phyloP scores from a whole-genome alignment of 1,140 invertebrate genomes.

The Drosophila parabipectinata region DNA sequence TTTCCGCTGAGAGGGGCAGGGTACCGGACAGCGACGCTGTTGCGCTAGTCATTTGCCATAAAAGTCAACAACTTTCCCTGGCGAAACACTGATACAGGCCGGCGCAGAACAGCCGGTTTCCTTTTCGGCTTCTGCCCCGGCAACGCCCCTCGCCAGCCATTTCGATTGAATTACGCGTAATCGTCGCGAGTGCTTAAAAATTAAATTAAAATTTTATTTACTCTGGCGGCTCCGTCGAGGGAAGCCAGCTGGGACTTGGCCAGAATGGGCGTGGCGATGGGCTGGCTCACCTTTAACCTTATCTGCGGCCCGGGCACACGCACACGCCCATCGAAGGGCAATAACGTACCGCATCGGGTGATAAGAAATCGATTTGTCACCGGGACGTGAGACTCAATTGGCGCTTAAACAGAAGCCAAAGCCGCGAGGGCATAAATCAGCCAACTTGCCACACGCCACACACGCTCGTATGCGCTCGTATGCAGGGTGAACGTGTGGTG shows the following conservation, averaged over 20 bases:
- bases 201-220: conserved; percentile 81
- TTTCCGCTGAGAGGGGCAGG: conserved; percentile 11
- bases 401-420: conserved; percentile 74
- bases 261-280: conserved; percentile 5
- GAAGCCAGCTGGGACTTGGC: conserved; percentile 5
- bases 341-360: conserved; percentile 69
- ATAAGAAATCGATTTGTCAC: conserved; percentile 81
- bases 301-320: conserved; percentile 46
- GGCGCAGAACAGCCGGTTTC: conserved; percentile 38
- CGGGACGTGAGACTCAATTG: conserved; percentile 76
- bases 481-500: conserved; percentile 13
- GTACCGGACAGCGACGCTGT: conserved; percentile 5
- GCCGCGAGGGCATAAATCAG: conserved; percentile 72
- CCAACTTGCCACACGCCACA: conserved; percentile 26
- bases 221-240: conserved; percentile 28
- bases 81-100: conserved; percentile 63
- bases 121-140: not conserved
- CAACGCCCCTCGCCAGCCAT: conserved; percentile 20
- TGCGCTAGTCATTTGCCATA: conserved; percentile 67
- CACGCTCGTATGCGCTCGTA: conserved; percentile 6
- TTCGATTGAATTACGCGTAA: conserved; percentile 79
- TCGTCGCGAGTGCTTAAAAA: conserved; percentile 77
- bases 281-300: conserved; percentile 47
- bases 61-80: conserved; percentile 78
- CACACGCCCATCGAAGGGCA: conserved; percentile 27